phyloP scores from a whole-genome alignment of 1,140 invertebrate genomes.

The Lasaia peninsularis region DNA sequence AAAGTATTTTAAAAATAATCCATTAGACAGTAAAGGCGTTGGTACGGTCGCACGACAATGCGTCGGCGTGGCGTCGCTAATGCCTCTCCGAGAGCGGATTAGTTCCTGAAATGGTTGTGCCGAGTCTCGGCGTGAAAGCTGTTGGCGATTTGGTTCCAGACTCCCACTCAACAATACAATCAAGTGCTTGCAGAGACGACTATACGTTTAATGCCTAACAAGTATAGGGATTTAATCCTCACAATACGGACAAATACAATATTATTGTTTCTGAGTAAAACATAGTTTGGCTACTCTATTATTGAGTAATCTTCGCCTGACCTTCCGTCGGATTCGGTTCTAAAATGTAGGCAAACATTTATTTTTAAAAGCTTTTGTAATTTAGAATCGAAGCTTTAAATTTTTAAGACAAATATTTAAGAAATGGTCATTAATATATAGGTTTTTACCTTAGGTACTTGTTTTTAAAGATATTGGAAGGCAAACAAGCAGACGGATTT shows the following conservation, averaged over 20 bases:
- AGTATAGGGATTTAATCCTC: not conserved
- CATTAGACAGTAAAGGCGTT: constrained; percentile 32
- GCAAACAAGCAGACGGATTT: too few species aligned
- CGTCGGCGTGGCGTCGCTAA: constrained; percentile 48
- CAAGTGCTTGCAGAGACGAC: constrained; percentile 31
- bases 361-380: too few species aligned
- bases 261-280: not conserved
- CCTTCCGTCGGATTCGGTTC: too few species aligned
- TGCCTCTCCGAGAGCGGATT: constrained; percentile 56
- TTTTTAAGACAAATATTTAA: too few species aligned
- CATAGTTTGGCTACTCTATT: not conserved
- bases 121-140: constrained; percentile 52
- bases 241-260: not conserved
- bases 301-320: too few species aligned
- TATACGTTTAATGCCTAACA: not conserved
- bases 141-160: constrained; percentile 41
- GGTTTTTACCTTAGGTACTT: too few species aligned
- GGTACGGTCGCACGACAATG: constrained; percentile 47
- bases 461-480: too few species aligned
- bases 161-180: constrained; percentile 42
- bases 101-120: constrained; percentile 54
- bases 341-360: too few species aligned
- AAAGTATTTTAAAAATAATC: constrained; percentile 25
- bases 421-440: too few species aligned
- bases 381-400: too few species aligned